phyloP scores from a whole-genome alignment of 23 tunicate genomes.

The Corella eumyota region DNA sequence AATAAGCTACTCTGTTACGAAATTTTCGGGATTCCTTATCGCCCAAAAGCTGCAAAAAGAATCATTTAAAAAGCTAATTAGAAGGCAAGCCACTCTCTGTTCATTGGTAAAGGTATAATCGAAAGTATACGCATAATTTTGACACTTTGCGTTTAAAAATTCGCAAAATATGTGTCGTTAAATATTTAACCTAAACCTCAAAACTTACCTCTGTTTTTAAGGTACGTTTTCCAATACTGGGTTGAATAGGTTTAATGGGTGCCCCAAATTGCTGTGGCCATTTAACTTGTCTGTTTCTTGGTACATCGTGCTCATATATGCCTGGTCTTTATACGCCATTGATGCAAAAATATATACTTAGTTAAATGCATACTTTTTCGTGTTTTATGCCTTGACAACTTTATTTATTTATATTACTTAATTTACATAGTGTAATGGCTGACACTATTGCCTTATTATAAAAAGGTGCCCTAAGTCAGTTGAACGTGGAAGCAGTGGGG shows the following conservation, averaged over 20 bases:
- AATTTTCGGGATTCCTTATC: conserved; percentile 76
- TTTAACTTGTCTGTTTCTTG: conserved; percentile 42
- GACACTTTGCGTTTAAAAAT: too few species aligned
- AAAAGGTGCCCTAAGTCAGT: too few species aligned
- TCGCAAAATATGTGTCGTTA: too few species aligned
- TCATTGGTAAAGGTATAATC: background rate
- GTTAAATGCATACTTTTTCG: too few species aligned
- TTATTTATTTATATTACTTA: too few species aligned
- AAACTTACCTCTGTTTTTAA: conserved; percentile 55
- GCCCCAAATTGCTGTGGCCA: conserved; percentile 93
- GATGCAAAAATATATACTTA: too few species aligned
- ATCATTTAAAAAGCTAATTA: background rate
- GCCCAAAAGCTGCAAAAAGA: conserved; percentile 39
- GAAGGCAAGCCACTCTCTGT: background rate
- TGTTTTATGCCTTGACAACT: too few species aligned
- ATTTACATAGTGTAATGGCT: too few species aligned
- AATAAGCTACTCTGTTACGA: conserved; percentile 78
- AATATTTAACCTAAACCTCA: background rate
- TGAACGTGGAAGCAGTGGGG: too few species aligned
- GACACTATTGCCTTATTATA: too few species aligned
- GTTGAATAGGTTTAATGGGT: conserved; percentile 73
- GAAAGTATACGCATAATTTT: background rate
- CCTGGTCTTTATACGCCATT: conserved; percentile 82
- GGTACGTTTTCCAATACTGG: conserved; percentile 28
- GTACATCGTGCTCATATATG: conserved; percentile 63